phyloP scores from a whole-genome alignment of 2,888 invertebrate genomes.

The Anagyrus pseudococci region DNA sequence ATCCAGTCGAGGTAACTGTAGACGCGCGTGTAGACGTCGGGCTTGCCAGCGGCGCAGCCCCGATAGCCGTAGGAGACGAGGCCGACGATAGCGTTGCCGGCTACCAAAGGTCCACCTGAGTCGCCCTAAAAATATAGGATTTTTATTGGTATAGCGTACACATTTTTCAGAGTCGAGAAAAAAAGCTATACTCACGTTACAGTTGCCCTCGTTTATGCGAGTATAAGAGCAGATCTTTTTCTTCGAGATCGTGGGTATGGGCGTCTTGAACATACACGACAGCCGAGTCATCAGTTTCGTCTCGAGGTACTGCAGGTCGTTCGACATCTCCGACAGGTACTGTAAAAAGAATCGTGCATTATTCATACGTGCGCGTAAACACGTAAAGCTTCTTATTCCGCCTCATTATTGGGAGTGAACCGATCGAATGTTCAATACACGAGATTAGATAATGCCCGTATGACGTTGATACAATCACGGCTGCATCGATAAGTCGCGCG shows the following conservation, averaged over 20 bases:
- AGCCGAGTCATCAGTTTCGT: background rate
- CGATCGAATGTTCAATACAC: no score
- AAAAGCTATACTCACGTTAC: conserved; percentile 62
- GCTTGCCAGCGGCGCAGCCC: conserved; percentile 44
- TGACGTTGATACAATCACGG: no score
- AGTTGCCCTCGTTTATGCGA: conserved; percentile 51
- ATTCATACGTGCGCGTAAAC: no score
- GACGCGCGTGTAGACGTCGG: conserved; percentile 47
- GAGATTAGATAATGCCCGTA: no score
- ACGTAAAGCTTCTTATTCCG: no score
- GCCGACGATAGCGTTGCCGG: conserved; percentile 45
- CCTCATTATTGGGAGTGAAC: no score
- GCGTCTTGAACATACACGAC: background rate
- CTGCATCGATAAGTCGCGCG: no score
- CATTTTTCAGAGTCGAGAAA: background rate
- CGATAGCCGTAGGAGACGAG: conserved; percentile 46
- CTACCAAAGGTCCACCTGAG: conserved; percentile 45
- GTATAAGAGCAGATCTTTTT: conserved; percentile 51
- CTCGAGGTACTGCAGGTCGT: background rate
- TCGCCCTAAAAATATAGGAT: conserved; percentile 31
- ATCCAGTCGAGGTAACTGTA: conserved; percentile 43
- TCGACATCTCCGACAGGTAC: no score
- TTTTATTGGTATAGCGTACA: background rate
- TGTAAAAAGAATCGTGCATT: no score
- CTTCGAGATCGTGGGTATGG: background rate